Base-by-base conservation (phyloP, 64 coral and sea anemone species). In the Dendrophyllia cribrosa region DNA sequence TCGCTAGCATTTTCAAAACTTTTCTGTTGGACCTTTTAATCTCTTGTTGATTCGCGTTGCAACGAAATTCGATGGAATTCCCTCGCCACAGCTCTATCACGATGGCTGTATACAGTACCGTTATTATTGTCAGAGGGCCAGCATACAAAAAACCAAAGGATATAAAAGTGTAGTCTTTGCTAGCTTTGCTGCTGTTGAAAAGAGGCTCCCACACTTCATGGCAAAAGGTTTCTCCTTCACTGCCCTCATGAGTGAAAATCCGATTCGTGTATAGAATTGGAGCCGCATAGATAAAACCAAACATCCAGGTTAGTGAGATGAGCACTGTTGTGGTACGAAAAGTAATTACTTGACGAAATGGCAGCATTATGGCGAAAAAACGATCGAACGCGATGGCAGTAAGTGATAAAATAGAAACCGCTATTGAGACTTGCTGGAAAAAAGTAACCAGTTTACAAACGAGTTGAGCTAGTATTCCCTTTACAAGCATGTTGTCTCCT, bases 351-450 rank as follows among this genome's bases (percentile, higher is more conserved):
- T 87, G 75, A 20, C 53, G 70, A 87, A 86, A 86, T 4, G 91
- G 91, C 16, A 86, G 43, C 14, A 91, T 81, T 7, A 97, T 90
- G 9, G 87, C 88, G 60, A 93, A 93, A 21, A 94, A 94, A 6
- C 95, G 88, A 24, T 97, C 95, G 8, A 94, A 66, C 3, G 95
- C 87, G 22, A 97, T 94, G 19, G 87, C 66, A 20, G 92, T 91
- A 21, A 97, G 93, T 6, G 73, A 94, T 43, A 94, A 67, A 4
- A 94, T 93, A 3, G 95, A 97, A 3, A 97, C 95, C 0, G 68
- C 91, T 6, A 88, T 47, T 0, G 91, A 94, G 1, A 76, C 82
- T 43, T 97, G 88, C 16, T 86, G 88, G 26, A 93, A 12, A 22
- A 97, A 94, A 9, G 95, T 84, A 45, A 89, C 51, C 23, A 94